Conservation (phyloP, 2,888 invertebrate genomes). For the Scaeva pyrastri region DNA sequence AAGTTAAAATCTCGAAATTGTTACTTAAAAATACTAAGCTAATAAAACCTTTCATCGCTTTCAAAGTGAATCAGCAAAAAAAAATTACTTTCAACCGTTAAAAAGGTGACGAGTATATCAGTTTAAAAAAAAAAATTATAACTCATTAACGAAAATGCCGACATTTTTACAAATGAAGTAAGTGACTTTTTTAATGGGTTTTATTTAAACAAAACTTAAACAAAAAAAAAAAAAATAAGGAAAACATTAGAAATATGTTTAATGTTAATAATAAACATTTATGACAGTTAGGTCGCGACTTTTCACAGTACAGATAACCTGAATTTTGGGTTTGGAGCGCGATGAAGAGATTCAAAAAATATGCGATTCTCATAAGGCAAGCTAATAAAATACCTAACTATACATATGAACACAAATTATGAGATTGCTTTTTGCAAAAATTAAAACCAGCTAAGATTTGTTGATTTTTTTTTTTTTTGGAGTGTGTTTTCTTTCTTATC, state of each 20-base stretch:
- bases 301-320: not conserved
- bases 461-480: too few species aligned
- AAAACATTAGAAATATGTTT: slow-evolving; percentile 8
- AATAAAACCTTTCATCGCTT: not conserved
- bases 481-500: too few species aligned
- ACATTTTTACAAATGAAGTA: slow-evolving; percentile 39
- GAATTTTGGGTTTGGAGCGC: not conserved
- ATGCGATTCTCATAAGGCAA: slow-evolving; percentile 41
- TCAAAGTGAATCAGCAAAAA: not conserved
- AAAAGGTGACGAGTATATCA: not conserved
- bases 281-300: slow-evolving; percentile 4
- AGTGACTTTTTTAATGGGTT: slow-evolving; percentile 3
- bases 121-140: slow-evolving; percentile 1
- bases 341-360: slow-evolving; percentile 37
- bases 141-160: not conserved
- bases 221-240: not conserved
- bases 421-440: not conserved
- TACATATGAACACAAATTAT: not conserved
- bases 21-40: not conserved
- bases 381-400: not conserved
- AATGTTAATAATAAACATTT: slow-evolving; percentile 3
- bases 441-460: not conserved
- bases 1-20: not conserved
- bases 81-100: not conserved
- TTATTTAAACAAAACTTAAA: not conserved